Evolutionary conservation across 53 echinoderm and acorn worm genomes (phyloP), one percentile per base, ranked within the genome.

Genomic region (Patiria pectinifera): DNA sequence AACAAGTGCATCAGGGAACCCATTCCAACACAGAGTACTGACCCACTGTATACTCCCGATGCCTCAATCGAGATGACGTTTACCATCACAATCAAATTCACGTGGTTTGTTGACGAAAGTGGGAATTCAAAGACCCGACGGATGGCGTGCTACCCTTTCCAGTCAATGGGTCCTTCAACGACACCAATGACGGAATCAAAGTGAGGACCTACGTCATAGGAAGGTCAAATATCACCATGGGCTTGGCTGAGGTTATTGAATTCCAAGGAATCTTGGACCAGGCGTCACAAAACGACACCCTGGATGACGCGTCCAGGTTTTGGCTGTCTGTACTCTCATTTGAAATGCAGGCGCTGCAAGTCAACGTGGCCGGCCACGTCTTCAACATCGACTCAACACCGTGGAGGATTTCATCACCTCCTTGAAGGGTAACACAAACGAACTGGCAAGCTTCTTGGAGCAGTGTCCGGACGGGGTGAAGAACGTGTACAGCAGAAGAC

Each of bases 1-100:
- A 93, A 95, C 63, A 85, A 97, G 24, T 99, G 99, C 71, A 95
- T 96, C 16, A 77, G 83, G 4, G 21, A 87, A 45, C 71, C 86
- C 25, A 66, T 48, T 24, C 23, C 45, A 21, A 66, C 66, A 66
- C 15, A 16, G 66, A 18, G 0, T 16, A 18, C 3, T 18, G 66
- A 3, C 66, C 4, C 66, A 4, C 19, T 15, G 24, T 74, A 21
- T 21, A 6, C 53, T 22, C 18, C 6, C 13, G 62, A 84, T 18
- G 45, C 21, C 4, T 63, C 81, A 6, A 66, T 90, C 48, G 22
- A 66, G 81, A 66, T 90, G 53, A 81, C 81, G 2, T 69, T 90
- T 11, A 43, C 90, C 12, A 45, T 90, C 80, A 86, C 93, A 3
- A 70, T 87, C 2, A 80, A 72, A 23, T 91, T 92, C 3, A 88